Evolutionary conservation across 1,140 invertebrate species (phyloP).

Genomic region (Venturia canescens): DNA sequence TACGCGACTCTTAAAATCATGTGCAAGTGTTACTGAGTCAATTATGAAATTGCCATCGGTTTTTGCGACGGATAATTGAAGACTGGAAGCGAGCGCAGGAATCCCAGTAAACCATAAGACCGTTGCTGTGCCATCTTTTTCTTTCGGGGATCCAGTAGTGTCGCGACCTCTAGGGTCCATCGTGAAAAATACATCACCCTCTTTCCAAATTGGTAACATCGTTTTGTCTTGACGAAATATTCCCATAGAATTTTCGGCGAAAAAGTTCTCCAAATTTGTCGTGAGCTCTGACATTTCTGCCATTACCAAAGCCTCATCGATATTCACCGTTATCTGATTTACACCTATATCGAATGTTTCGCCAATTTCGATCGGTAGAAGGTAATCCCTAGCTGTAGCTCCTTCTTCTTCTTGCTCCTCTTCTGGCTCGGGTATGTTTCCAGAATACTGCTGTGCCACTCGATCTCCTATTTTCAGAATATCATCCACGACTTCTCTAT

Average conservation of each 20-base stretch:
- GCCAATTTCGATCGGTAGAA: conserved; percentile 72
- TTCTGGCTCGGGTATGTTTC: conserved; percentile 67
- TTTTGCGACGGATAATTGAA: conserved; percentile 40
- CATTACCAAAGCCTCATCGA: conserved; percentile 61
- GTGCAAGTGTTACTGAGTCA: conserved; percentile 62
- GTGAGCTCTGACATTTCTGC: conserved; percentile 57
- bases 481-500: conserved; percentile 68
- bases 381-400: conserved; percentile 67
- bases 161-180: conserved; percentile 69
- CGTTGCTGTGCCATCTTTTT: conserved; percentile 59
- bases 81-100: conserved; percentile 49
- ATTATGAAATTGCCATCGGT: conserved; percentile 55
- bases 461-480: conserved; percentile 70
- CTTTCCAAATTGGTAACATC: conserved; percentile 70
- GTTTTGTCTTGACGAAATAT: conserved; percentile 62
- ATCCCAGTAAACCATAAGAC: conserved; percentile 67
- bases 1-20: conserved; percentile 59
- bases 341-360: conserved; percentile 70
- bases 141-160: conserved; percentile 52
- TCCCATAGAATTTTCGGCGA: conserved; percentile 61
- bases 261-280: conserved; percentile 61
- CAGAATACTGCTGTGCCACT: conserved; percentile 66
- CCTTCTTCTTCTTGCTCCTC: conserved; percentile 56
- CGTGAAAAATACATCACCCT: conserved; percentile 63
- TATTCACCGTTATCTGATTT: conserved; percentile 57